Conservation (phyloP, 2,888 invertebrate genomes). For the Macaria liturata region DNA sequence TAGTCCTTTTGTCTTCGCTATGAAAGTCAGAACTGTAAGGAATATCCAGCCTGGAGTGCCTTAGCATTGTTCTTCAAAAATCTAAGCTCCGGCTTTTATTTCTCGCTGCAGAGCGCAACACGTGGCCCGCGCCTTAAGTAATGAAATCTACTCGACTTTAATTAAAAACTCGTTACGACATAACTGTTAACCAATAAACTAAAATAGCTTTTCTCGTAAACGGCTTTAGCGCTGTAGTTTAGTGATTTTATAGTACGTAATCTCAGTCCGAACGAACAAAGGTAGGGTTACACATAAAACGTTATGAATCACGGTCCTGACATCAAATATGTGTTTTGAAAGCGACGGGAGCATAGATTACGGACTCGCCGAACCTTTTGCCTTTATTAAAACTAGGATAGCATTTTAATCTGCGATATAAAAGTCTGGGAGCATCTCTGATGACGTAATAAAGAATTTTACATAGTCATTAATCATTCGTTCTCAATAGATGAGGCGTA, state of each 20-base stretch:
- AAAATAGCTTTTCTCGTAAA: conserved; percentile 54
- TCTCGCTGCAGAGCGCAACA: conserved; percentile 62
- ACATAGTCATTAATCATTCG: conserved; percentile 39
- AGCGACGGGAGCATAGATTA: conserved; percentile 47
- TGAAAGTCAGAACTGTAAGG: conserved; percentile 81
- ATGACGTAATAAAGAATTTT: conserved; percentile 48
- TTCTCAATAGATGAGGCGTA: conserved; percentile 30
- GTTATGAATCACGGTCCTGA: conserved; percentile 56
- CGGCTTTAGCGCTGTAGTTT: conserved; percentile 45
- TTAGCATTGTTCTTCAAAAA: conserved; percentile 74
- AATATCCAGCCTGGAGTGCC: conserved; percentile 66
- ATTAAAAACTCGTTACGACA: conserved; percentile 63
- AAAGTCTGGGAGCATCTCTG: conserved; percentile 15
- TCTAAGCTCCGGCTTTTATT: conserved; percentile 70
- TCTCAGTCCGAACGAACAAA: conserved; percentile 47
- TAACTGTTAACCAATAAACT: conserved; percentile 57
- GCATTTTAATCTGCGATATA: conserved; percentile 42
- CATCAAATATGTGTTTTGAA: conserved; percentile 50
- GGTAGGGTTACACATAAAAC: conserved; percentile 55
- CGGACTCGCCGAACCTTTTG: conserved; percentile 47
- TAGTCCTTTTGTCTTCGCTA: conserved; percentile 77
- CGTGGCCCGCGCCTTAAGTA: conserved; percentile 68
- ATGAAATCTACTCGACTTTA: conserved; percentile 66
- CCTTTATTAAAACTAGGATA: conserved; percentile 29
- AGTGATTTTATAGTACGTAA: conserved; percentile 53